Conservation (phyloP, 1,140 invertebrate genomes). For the Drosophila gunungcola region DNA sequence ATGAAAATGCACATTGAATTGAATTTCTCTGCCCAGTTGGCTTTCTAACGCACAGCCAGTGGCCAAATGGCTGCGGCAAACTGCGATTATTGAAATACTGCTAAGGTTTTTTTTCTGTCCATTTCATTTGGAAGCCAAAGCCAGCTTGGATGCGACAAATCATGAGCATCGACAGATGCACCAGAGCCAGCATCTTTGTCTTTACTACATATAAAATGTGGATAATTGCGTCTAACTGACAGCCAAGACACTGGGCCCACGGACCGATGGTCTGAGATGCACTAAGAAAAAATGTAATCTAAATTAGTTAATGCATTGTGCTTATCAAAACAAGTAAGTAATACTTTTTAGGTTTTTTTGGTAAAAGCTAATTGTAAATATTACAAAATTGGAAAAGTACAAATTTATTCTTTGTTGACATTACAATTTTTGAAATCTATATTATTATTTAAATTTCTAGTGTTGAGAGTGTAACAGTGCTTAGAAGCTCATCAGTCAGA, state of each 20-base stretch:
- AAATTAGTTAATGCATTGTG: too few species aligned
- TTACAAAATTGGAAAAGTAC: too few species aligned
- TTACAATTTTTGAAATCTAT: too few species aligned
- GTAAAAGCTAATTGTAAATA: too few species aligned
- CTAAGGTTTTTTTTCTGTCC: conserved; percentile 74
- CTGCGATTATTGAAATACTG: conserved; percentile 75
- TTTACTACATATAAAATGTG: conserved; percentile 60
- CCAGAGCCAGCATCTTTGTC: conserved; percentile 50
- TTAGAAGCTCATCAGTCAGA: too few species aligned
- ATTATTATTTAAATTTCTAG: too few species aligned
- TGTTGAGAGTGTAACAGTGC: too few species aligned
- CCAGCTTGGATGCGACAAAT: conserved; percentile 55
- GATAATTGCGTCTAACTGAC: conserved; percentile 74
- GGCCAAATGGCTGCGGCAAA: conserved; percentile 5
- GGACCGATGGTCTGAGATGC: conserved; percentile 14
- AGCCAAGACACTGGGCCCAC: conserved; percentile 19
- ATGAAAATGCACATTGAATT: conserved; percentile 54
- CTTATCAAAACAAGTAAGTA: too few species aligned
- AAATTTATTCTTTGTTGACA: too few species aligned
- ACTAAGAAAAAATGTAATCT: conserved; percentile 10
- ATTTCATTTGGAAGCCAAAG: conserved; percentile 31
- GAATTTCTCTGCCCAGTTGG: conserved; percentile 62
- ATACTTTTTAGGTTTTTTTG: too few species aligned
- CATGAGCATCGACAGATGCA: conserved; percentile 53
- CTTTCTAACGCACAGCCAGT: conserved; percentile 67